A percentile compares a stretch with the other conserved stretches of the same genome.
Conservation (phyloP, 2,888 invertebrate species). For the Amorpha juglandis region DNA sequence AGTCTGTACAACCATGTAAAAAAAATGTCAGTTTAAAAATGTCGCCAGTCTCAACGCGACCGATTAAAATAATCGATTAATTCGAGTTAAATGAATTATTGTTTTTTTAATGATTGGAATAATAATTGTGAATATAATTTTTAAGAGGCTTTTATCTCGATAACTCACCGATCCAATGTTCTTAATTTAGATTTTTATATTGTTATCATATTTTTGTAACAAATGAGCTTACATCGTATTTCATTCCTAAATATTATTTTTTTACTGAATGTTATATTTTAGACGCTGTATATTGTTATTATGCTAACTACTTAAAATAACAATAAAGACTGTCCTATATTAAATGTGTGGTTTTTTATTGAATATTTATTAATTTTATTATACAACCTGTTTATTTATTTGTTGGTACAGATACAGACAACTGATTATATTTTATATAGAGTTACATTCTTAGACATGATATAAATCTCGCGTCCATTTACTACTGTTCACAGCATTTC, state of each 20-base stretch:
- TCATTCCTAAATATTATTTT: constrained; percentile 55
- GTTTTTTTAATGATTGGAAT: constrained; percentile 3
- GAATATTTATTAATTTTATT: too few species aligned
- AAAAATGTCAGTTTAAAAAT: not conserved
- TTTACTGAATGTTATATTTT: constrained; percentile 51
- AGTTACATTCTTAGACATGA: too few species aligned
- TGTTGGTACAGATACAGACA: too few species aligned
- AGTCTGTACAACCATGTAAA: not conserved
- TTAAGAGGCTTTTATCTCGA: constrained; percentile 52
- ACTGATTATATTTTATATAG: too few species aligned
- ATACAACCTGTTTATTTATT: too few species aligned
- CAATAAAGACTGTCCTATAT: constrained; percentile 75
- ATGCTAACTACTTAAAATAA: constrained; percentile 64
- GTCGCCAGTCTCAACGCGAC: not conserved
- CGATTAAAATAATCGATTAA: constrained; percentile 12
- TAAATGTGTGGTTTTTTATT: constrained; percentile 35
- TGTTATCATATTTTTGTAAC: constrained; percentile 44
- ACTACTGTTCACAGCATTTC: too few species aligned
- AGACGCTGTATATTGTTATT: constrained; percentile 65
- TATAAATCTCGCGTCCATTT: too few species aligned
- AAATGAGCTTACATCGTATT: constrained; percentile 37
- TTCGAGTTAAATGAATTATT: not conserved
- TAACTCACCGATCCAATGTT: constrained; percentile 60
- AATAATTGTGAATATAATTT: constrained; percentile 31
- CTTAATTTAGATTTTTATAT: constrained; percentile 46